Evolutionary conservation across 2,113 vertebrate species (phyloP).

Genomic region (Nycticebus coucang): DNA sequence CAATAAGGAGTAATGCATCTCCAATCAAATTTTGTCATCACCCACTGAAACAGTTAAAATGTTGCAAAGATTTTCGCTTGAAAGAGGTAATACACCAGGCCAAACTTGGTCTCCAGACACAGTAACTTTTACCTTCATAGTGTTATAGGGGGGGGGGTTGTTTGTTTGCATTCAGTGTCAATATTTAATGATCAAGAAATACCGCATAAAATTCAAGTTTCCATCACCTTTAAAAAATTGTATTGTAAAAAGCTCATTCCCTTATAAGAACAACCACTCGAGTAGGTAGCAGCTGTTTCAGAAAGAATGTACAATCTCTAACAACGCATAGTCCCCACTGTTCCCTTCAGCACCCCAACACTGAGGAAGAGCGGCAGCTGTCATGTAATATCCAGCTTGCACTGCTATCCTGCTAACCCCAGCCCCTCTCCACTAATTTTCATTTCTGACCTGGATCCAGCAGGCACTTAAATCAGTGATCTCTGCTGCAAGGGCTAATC

Average conservation of each 20-base stretch:
- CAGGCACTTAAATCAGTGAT: not conserved
- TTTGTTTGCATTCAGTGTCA: not conserved
- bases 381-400: not conserved
- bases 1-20: not conserved
- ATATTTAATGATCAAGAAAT: conserved; percentile 38
- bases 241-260: not conserved
- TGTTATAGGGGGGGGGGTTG: too few relatives aligned
- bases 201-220: not conserved
- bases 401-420: not conserved
- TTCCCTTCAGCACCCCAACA: not conserved
- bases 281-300: not conserved
- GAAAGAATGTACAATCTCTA: not conserved
- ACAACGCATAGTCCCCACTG: not conserved
- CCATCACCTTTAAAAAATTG: not conserved
- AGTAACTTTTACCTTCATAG: conserved; percentile 3
- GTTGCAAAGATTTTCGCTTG: not conserved
- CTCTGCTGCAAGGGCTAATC: not conserved
- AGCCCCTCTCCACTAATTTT: not conserved
- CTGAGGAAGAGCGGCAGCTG: not conserved
- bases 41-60: not conserved
- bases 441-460: not conserved
- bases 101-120: not conserved
- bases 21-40: not conserved
- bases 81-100: not conserved
- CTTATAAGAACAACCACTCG: not conserved